A percentile compares a stretch with the other conserved stretches of the same genome.
phyloP scores from a whole-genome alignment of 92 coral and sea anemone species.

The Plumapathes pennacea region DNA sequence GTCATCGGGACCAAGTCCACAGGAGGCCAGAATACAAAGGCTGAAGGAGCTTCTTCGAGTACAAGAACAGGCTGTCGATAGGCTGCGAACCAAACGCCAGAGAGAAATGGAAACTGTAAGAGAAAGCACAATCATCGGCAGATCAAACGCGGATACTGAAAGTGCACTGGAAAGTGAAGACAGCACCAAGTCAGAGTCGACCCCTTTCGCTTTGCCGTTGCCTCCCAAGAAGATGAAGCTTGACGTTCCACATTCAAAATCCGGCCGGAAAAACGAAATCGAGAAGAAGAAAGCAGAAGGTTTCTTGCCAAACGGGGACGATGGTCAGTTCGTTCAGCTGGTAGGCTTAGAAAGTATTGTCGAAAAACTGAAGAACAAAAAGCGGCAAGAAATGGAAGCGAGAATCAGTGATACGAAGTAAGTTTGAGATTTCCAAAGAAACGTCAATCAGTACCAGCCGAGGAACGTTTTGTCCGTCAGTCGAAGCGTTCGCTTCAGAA shows the following conservation, averaged over 20 bases:
- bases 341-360: constrained; percentile 94
- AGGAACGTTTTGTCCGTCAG: too few species aligned
- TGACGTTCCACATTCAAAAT: too few species aligned
- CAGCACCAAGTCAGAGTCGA: constrained; percentile 12
- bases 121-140: constrained; percentile 17
- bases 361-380: constrained; percentile 26
- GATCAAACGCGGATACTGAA: constrained; percentile 6
- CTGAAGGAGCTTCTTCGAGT: constrained; percentile 77
- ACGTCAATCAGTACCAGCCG: too few species aligned
- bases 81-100: constrained; percentile 71
- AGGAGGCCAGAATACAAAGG: constrained; percentile 80
- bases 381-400: too few species aligned
- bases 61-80: constrained; percentile 82
- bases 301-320: constrained; percentile 83
- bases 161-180: constrained; percentile 3
- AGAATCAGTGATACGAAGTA: too few species aligned
- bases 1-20: constrained; percentile 61
- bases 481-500: too few species aligned
- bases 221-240: constrained; percentile 64
- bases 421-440: too few species aligned
- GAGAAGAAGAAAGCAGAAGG: constrained; percentile 34
- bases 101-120: constrained; percentile 66
- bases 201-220: constrained; percentile 71
- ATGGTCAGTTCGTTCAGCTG: constrained; percentile 71
- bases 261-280: constrained; percentile 7